Conservation (phyloP, 2,113 vertebrate genomes). For the human region DNA sequence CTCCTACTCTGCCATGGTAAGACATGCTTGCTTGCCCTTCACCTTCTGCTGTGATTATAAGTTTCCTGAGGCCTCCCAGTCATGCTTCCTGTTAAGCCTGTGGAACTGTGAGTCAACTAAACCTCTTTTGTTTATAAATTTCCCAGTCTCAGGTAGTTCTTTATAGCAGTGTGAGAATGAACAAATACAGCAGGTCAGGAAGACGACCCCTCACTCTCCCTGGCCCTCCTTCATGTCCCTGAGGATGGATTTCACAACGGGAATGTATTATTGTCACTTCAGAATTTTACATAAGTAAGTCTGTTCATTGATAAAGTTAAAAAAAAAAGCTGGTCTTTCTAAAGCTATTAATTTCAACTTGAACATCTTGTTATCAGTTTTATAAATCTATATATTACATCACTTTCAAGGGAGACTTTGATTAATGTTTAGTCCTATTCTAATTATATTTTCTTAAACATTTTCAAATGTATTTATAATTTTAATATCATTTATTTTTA, state of each 20-base stretch:
- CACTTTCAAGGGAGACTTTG: not conserved
- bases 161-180: too few species aligned
- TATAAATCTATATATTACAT: not conserved
- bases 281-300: not conserved
- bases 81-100: too few species aligned
- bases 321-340: not conserved
- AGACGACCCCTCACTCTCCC: not conserved
- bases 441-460: not conserved
- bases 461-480: not conserved
- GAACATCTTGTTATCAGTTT: not conserved
- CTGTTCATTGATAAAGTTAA: not conserved
- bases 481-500: not conserved
- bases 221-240: not conserved
- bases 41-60: too few species aligned
- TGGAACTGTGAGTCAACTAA: too few species aligned
- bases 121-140: too few species aligned
- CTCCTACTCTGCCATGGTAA: too few species aligned
- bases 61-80: too few species aligned
- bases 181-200: not conserved
- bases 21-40: too few species aligned
- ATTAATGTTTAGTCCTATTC: not conserved
- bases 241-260: not conserved
- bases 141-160: too few species aligned
- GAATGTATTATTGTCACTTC: not conserved
- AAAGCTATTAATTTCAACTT: not conserved